Evolutionary conservation across 2,113 vertebrate species (phyloP).

Genomic region (Pleuronectes platessa): DNA sequence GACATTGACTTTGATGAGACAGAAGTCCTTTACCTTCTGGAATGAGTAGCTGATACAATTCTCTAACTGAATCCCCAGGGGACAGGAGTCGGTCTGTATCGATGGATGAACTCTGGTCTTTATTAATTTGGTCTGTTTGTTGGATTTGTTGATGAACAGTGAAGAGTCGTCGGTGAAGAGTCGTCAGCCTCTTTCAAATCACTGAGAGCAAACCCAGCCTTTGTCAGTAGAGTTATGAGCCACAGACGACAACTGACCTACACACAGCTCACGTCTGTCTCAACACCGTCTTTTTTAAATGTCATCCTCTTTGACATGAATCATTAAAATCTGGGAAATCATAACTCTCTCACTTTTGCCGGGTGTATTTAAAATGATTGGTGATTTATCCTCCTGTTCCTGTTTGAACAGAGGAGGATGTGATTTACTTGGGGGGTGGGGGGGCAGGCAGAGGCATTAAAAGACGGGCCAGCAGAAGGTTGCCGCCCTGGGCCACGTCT

Average conservation of each 20-base stretch:
- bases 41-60: too few relatives aligned
- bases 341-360: constrained; percentile 27
- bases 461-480: constrained; percentile 24
- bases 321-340: constrained; percentile 34
- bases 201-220: background rate
- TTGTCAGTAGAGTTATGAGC: background rate
- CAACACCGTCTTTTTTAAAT: background rate
- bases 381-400: constrained; percentile 17
- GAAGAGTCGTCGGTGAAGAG: too few relatives aligned
- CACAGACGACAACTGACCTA: background rate
- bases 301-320: constrained; percentile 21
- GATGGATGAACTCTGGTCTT: background rate
- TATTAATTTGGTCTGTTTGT: too few relatives aligned
- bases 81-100: background rate
- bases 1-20: too few relatives aligned
- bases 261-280: background rate
- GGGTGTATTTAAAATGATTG: constrained; percentile 23
- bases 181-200: too few relatives aligned
- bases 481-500: constrained; percentile 25
- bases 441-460: constrained; percentile 28
- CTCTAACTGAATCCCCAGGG: too few relatives aligned
- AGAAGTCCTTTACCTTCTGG: too few relatives aligned
- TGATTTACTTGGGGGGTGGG: constrained; percentile 5
- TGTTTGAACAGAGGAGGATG: constrained; percentile 25
- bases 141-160: background rate